phyloP scores from a whole-genome alignment of 2,888 invertebrate genomes.

The Rhingia campestris region DNA sequence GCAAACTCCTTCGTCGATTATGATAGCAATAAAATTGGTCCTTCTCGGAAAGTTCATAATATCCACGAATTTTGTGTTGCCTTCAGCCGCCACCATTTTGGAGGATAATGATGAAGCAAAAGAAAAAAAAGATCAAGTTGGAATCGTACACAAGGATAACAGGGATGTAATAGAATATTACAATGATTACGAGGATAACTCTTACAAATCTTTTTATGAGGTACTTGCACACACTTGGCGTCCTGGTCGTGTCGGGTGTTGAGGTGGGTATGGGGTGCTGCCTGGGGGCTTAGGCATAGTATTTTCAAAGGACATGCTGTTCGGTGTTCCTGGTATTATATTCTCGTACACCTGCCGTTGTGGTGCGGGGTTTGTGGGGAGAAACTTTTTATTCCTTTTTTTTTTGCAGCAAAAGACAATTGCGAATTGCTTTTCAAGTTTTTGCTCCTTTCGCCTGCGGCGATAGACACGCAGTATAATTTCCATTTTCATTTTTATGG shows the following conservation, averaged over 20 bases:
- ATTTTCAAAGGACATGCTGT: constrained; percentile 50
- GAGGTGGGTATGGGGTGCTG: constrained; percentile 13
- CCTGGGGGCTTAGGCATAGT: constrained; percentile 42
- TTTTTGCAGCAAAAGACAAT: constrained; percentile 15
- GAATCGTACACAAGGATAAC: constrained; percentile 59
- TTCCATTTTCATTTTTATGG: constrained; percentile 68
- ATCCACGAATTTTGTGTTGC: constrained; percentile 3
- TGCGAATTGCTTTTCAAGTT: constrained; percentile 51
- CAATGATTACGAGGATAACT: constrained; percentile 70
- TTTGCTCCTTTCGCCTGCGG: constrained; percentile 44
- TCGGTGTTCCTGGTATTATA: constrained; percentile 33
- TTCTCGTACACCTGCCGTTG: constrained; percentile 43
- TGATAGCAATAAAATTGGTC: constrained; percentile 56
- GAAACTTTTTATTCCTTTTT: not conserved
- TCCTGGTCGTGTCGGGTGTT: not conserved
- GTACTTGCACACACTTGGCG: constrained; percentile 46
- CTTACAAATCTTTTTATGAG: constrained; percentile 70
- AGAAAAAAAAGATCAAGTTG: constrained; percentile 60
- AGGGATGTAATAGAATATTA: constrained; percentile 68
- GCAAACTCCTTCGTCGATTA: constrained; percentile 54
- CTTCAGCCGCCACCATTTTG: not conserved
- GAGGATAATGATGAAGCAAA: constrained; percentile 47
- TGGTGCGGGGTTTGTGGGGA: constrained; percentile 2
- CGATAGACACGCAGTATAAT: constrained; percentile 57
- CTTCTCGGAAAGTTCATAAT: constrained; percentile 38